Conservation (phyloP, 2,797 vertebrate species). For the Anabacerthia variegaticeps region DNA sequence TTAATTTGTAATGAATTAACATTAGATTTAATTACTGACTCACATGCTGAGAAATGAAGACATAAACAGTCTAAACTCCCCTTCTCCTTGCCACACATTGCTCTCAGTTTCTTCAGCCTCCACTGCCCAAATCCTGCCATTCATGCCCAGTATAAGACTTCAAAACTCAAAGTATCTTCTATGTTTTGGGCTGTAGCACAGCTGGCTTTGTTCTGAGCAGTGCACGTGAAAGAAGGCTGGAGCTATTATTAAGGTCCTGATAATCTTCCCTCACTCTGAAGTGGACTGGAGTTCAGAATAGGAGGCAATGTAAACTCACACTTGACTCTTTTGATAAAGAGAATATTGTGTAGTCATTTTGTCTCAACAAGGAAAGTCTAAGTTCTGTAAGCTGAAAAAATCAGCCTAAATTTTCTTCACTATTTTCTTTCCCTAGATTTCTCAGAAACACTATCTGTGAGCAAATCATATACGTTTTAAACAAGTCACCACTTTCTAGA, state of each 20-base stretch:
- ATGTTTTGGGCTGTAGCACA: not conserved
- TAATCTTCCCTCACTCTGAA: not conserved
- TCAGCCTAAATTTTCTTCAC: not conserved
- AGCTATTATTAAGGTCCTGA: not conserved
- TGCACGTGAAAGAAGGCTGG: not conserved
- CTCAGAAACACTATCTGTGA: not conserved
- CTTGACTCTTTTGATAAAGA: not conserved
- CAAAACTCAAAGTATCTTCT: not conserved
- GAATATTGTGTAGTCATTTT: not conserved
- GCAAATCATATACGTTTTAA: not conserved
- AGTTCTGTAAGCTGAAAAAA: not conserved
- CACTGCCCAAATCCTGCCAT: not conserved
- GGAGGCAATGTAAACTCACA: not conserved
- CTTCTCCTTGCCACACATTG: not conserved
- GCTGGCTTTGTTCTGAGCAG: not conserved
- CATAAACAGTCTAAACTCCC: not conserved
- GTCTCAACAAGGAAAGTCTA: not conserved
- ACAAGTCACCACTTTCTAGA: not conserved
- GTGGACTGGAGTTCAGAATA: not conserved
- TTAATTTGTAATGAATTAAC: not conserved
- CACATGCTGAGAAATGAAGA: not conserved
- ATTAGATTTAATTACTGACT: not conserved
- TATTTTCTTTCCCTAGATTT: not conserved
- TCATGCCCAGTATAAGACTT: not conserved
- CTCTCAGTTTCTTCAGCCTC: not conserved